These are phyloP conservation scores for Muscicapa comitata DNA, from an alignment of 2,797 vertebrate genomes.

Conservation along the genomic window DNA sequence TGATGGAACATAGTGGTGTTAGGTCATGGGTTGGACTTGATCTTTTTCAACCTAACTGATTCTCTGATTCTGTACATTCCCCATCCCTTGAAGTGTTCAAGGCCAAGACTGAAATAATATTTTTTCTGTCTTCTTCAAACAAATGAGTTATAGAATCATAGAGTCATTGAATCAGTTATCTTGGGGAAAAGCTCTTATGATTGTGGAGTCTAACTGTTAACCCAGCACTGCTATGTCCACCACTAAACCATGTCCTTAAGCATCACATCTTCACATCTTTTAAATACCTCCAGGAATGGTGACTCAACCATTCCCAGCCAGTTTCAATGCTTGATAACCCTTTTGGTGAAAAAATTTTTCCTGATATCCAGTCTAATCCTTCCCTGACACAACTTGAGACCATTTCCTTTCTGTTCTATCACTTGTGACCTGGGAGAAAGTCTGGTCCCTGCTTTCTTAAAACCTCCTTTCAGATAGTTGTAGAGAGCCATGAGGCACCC, in stretches of 20 bases:
- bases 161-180: background rate
- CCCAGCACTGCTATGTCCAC: background rate
- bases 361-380: background rate
- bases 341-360: background rate
- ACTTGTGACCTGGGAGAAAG: background rate
- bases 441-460: background rate
- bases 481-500: background rate
- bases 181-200: background rate
- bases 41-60: background rate
- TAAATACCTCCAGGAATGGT: background rate
- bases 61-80: background rate
- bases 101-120: background rate
- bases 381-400: background rate
- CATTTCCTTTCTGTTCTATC: background rate
- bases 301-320: background rate
- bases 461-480: background rate
- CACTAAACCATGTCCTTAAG: background rate
- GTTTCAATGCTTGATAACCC: background rate
- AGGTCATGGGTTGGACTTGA: background rate
- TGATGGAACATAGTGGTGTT: background rate
- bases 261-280: background rate
- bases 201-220: background rate
- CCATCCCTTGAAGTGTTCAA: background rate
- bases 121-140: background rate
- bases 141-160: background rate